phyloP scores from a whole-genome alignment of 2,113 vertebrate species.

The Carlito syrichta region DNA sequence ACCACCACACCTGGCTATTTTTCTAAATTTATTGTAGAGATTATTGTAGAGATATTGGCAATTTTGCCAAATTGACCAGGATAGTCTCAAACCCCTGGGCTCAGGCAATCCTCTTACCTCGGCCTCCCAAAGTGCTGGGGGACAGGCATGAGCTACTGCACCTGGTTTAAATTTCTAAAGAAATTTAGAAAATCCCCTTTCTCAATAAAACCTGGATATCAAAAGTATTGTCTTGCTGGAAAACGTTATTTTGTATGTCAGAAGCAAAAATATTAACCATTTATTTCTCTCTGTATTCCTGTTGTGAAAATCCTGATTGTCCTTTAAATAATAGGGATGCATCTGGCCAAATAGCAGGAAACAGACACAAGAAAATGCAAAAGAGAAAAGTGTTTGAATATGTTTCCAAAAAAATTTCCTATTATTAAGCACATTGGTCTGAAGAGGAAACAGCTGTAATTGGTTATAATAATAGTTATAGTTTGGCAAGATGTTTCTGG shows the following conservation, averaged over 20 bases:
- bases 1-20: too few relatives aligned
- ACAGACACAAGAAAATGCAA: not conserved
- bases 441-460: conserved; percentile 46
- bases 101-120: too few relatives aligned
- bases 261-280: not conserved
- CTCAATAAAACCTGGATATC: conserved; percentile 13
- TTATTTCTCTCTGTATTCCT: not conserved
- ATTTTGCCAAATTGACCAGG: too few relatives aligned
- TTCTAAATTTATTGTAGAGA: too few relatives aligned
- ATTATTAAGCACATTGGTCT: not conserved
- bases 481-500: not conserved
- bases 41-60: too few relatives aligned
- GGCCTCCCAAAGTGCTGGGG: too few relatives aligned
- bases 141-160: too few relatives aligned
- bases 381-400: conserved; percentile 11
- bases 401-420: conserved; percentile 8
- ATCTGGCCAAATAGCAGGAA: not conserved
- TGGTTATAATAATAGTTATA: not conserved
- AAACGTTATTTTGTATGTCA: conserved; percentile 21
- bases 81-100: too few relatives aligned
- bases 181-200: conserved; percentile 20
- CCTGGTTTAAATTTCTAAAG: not conserved
- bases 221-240: conserved; percentile 20
- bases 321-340: not conserved
- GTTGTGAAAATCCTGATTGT: not conserved